Conservation (phyloP, 2,888 invertebrate genomes). For the Dascillus cervinus region DNA sequence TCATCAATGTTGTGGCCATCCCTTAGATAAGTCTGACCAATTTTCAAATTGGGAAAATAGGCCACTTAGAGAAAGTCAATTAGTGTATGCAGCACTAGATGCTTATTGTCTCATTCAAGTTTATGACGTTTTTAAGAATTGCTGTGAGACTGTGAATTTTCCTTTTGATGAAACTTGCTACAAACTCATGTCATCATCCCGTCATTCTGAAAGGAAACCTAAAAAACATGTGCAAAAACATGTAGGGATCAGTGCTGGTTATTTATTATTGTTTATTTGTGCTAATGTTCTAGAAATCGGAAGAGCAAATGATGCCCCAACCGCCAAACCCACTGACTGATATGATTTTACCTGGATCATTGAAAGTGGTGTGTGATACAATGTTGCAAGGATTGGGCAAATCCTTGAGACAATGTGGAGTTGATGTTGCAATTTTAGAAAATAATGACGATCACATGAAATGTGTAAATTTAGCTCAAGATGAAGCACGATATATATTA, state of each 20-base stretch:
- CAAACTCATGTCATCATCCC: conserved; percentile 50
- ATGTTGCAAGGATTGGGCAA: conserved; percentile 52
- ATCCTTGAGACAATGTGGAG: conserved; percentile 57
- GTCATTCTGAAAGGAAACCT: conserved; percentile 36
- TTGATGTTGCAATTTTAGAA: conserved; percentile 50
- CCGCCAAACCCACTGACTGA: conserved; percentile 30
- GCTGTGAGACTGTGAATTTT: conserved; percentile 45
- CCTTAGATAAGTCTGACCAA: conserved; percentile 80
- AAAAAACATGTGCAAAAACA: conserved; percentile 39
- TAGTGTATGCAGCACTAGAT: conserved; percentile 81
- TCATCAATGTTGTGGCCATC: conserved; percentile 65
- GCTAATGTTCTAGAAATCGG: conserved; percentile 5
- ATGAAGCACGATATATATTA: conserved; percentile 49
- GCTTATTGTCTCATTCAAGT: conserved; percentile 79
- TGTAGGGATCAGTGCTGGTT: too few relatives aligned
- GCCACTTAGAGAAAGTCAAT: conserved; percentile 70
- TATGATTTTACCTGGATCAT: conserved; percentile 26
- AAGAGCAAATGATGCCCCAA: conserved; percentile 19
- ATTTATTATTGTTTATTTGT: background rate
- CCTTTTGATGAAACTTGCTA: conserved; percentile 58
- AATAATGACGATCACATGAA: conserved; percentile 45
- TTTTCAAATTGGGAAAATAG: conserved; percentile 87
- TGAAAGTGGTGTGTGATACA: conserved; percentile 53
- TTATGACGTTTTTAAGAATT: conserved; percentile 55
- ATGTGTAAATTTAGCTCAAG: conserved; percentile 45